Base-by-base conservation (phyloP, 2,113 vertebrate genomes). In the Labeo catla region DNA sequence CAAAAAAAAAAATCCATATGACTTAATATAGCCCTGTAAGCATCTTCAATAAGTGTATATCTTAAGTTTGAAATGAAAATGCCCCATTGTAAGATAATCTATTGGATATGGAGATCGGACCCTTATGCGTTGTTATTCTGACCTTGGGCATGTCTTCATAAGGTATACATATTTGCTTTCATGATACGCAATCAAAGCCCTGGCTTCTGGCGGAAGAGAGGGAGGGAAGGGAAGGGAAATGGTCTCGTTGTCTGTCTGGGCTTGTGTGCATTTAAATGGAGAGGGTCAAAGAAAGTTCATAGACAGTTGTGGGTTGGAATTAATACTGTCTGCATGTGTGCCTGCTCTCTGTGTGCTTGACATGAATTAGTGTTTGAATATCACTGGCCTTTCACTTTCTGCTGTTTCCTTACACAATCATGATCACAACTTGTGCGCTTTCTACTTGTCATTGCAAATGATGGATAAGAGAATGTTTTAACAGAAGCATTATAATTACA, bases 251-350 rank as follows among this genome's bases (percentile, higher is more conserved):
- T 78, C 86, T 76, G 70, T 66, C 65, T 63, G 66, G 43, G 61
- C 86, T 73, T 63, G 79, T 84, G 45, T 52, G 52, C 79, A 77
- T 77, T 59, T 36, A 82, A 78, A 88, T 73, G 59, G 36, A 66
- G 73, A 52, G 81, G 87, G 88, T 90, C 87, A 87, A 47, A 8
- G 59, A 66, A 65, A 83, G 89, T 66, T 87, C 87, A 91, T 16
- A 87, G 72, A 84, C 34, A 49, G 50, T 81, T 79, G 63, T 80
- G 49, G 68, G 76, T 86, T 72, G 68, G 87, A 88, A 89, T 83
- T 68, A 81, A 78, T 85, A 65, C 28, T 80, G 65, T 78, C 61
- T 83, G 86, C 34, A 61, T 72, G 83, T 13, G 61, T 21, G 57
- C 85, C 45, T 47, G 47, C 66, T 9, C 66, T 65, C 11, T 47